phyloP scores from a whole-genome alignment of 2,113 vertebrate species.

The human region DNA sequence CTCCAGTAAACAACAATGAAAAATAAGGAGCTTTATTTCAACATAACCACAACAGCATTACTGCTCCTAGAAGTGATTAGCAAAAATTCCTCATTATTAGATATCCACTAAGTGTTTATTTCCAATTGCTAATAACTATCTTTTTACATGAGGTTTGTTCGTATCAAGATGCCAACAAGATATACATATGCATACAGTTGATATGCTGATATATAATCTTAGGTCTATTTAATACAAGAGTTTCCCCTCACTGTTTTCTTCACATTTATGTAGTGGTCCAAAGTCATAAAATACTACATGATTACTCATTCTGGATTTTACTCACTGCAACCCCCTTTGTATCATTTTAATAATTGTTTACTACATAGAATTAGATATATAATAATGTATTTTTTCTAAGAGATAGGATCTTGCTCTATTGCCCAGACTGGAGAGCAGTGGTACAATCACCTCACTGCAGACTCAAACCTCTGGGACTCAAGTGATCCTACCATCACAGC shows the following conservation, averaged over 20 bases:
- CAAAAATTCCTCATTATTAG: not conserved
- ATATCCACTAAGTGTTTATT: not conserved
- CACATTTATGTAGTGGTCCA: not conserved
- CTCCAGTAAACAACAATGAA: not conserved
- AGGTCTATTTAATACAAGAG: not conserved
- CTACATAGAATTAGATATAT: not conserved
- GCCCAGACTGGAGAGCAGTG: not conserved
- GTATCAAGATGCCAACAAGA: not conserved
- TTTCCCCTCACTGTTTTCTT: not conserved
- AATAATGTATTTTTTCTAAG: too few relatives aligned
- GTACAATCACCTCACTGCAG: not conserved
- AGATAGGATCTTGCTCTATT: not conserved
- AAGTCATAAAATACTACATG: not conserved
- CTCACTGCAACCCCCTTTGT: not conserved
- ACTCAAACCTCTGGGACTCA: not conserved
- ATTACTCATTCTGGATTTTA: not conserved
- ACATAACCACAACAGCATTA: not conserved
- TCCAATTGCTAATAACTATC: not conserved
- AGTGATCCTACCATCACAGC: not conserved
- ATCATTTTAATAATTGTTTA: not conserved
- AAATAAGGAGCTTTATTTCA: not conserved
- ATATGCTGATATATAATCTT: not conserved
- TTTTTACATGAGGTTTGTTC: not conserved
- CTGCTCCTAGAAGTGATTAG: not conserved
- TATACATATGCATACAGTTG: fast-evolving